Evolutionary conservation across 2,888 invertebrate genomes (phyloP).

Genomic region (Acronicta alni): DNA sequence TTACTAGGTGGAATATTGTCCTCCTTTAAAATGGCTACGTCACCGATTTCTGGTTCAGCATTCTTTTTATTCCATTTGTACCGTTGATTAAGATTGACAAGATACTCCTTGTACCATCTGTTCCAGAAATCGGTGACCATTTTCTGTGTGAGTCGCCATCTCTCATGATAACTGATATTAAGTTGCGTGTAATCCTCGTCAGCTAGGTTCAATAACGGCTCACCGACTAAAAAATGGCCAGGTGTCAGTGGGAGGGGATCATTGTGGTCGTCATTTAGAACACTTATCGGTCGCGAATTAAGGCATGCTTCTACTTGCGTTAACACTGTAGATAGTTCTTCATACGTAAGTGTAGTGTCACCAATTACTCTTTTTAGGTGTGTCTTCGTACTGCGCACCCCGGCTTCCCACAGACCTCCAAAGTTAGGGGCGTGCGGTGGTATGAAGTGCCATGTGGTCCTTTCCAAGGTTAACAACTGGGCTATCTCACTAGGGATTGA

Average conservation of each 20-base stretch:
- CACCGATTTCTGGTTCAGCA: constrained; percentile 24
- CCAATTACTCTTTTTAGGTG: constrained; percentile 18
- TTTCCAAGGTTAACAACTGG: constrained; percentile 1
- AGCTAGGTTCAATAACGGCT: constrained; percentile 24
- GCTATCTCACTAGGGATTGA: constrained; percentile 12
- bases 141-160: constrained; percentile 28
- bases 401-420: constrained; percentile 29
- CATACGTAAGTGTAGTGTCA: constrained; percentile 20
- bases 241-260: constrained; percentile 33
- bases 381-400: constrained; percentile 13
- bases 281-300: constrained; percentile 24
- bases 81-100: constrained; percentile 15
- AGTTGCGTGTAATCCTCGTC: constrained; percentile 13
- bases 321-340: constrained; percentile 23
- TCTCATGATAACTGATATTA: constrained; percentile 11
- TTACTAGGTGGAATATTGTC: constrained; percentile 31
- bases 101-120: constrained; percentile 25
- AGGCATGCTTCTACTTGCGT: constrained; percentile 24
- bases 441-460: constrained; percentile 29
- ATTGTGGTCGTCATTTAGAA: constrained; percentile 22
- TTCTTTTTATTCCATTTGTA: constrained; percentile 15
- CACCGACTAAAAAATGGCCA: constrained; percentile 25
- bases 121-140: constrained; percentile 33
- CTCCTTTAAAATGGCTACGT: constrained; percentile 22
- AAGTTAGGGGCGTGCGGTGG: constrained; percentile 27